Evolutionary conservation across 2,797 vertebrate genomes (phyloP), one percentile per base, ranked within the genome.

Genomic region (Argyrosomus regius): DNA sequence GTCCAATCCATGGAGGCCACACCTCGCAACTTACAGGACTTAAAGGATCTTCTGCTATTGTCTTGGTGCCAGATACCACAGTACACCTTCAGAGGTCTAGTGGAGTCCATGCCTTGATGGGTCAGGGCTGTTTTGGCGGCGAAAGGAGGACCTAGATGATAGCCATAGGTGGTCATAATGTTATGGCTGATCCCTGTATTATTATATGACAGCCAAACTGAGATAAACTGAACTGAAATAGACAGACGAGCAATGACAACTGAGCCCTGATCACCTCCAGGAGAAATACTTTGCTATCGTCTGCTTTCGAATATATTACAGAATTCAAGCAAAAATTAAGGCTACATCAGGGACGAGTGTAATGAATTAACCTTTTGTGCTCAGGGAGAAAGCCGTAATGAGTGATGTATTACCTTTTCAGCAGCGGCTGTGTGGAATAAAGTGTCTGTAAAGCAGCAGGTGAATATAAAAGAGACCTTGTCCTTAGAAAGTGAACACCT

Each of bases 401-500:
- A 87, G 8, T 70, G 49, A 84, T 77, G n/a, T 24, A 61, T 85
- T 77, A 77, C 48, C 78, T 82, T 75, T 77, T 72, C 24, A 24
- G 59, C 46, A 46, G 69, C 41, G 13, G 12, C 49, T 67, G 52
- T 58, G 11, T 18, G 54, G 48, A 81, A 73, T 67, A 53, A 64
- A 75, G 72, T 28, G 39, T 72, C 53, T 31, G 56, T 26, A 66
- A 65, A 66, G 73, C 46, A 69, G 64, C 60, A 68, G 52, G 62
- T 64, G 74, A 81, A 80, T 57, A 46, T 43, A 56, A 79, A 78
- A 39, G n/a, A 74, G 69, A 63, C 49, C 69, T 66, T 76, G 72
- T 77, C 68, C 54, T 63, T 70, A 57, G 50, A 82, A 81, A 82
- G 35, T 43, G 22, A 60, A 69, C 54, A 28, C 18, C 16, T 64